Conservation (phyloP, 2,113 vertebrate species). For the Petromus typicus region DNA sequence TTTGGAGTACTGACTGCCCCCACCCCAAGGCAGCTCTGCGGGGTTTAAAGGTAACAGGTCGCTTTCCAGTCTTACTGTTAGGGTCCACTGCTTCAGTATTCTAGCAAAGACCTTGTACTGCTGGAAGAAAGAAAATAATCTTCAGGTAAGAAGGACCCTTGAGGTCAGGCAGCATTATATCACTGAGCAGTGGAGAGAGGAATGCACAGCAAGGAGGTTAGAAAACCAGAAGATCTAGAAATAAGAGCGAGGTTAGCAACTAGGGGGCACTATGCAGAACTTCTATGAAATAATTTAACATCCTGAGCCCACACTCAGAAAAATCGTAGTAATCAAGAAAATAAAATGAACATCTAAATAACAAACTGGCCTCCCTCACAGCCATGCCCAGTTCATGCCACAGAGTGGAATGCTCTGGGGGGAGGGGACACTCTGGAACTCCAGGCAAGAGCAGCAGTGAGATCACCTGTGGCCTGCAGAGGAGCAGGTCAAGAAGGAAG, state of each 20-base stretch:
- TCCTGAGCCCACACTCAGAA: background rate
- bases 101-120: background rate
- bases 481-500: background rate
- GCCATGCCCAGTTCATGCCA: background rate
- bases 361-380: background rate
- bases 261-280: background rate
- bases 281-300: background rate
- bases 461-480: background rate
- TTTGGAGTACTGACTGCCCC: background rate
- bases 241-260: background rate
- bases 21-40: background rate
- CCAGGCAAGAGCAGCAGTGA: background rate
- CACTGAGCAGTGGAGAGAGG: background rate
- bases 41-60: background rate
- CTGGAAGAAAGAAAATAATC: background rate
- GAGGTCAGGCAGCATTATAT: background rate
- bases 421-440: background rate
- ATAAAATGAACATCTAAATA: background rate
- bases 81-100: background rate
- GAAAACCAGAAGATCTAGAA: background rate
- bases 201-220: background rate
- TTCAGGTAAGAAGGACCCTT: background rate
- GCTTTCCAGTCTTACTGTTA: background rate
- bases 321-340: background rate
- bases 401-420: background rate